Evolutionary conservation across 2,888 invertebrate species (phyloP), one percentile per base, ranked within the genome.

Genomic region (Labia minor): DNA sequence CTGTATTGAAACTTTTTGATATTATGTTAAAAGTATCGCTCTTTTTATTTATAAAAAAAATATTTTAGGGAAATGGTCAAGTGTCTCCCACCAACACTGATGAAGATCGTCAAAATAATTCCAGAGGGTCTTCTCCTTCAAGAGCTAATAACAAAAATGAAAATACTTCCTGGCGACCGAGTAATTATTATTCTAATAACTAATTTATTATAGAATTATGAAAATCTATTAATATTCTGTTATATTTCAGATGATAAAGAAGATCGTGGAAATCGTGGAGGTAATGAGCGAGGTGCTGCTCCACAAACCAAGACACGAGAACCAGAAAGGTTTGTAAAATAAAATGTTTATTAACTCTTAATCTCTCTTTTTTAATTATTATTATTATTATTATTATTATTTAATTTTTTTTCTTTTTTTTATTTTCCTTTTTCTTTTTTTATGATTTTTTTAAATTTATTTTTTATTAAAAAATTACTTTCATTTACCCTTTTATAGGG

Each of bases 401-500:
- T 49, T 49, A 49, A 49, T n/a, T 49, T 49, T 49, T 11, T n/a
- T 49, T 49, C 11, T 49, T 49, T 49, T 49, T 49, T 49, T n/a
- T n/a, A 49, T 49, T 11, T 49, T 49, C 11, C 11, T 33, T 8
- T 33, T 33, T 33, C 11, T 33, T 33, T 8, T 8, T 33, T 33
- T 33, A 33, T 11, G 33, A 11, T 6, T 33, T 11, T 8, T 33
- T 33, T 11, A 63, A 21, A 64, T 14, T 64, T 33, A 26, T 33
- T 26, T 14, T 18, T 16, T 1, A 8, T n/a, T 26, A 16, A 64
- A 6, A n/a, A 11, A 18, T 64, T 18, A 26, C n/a, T 64, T 21
- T 64, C 16, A 64, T 21, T 64, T 64, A 1, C 33, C 49, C 49
- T 68, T 71, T 73, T 73, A 21, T 70, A 77, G 77, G 68, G 78